Percentiles rank a stretch among this genome's conserved stretches.
Evolutionary conservation across 2,797 vertebrate genomes (phyloP).

Genomic region (Phrynocephalus forsythii): DNA sequence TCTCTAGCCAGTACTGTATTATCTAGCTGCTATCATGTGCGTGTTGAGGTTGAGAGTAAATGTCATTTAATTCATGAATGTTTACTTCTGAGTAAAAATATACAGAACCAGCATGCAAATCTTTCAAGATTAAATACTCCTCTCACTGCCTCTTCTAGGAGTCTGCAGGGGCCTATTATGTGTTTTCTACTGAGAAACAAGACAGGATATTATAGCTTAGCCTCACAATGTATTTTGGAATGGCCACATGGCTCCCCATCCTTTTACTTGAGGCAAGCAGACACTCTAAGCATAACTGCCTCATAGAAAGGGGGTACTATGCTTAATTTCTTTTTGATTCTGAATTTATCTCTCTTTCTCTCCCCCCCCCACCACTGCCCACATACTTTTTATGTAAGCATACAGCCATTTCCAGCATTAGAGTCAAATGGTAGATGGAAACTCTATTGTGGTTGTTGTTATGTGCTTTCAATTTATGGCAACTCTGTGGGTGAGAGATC

Average conservation of each 20-base stretch:
- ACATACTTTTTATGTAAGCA: not conserved
- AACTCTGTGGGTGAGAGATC: too few relatives aligned
- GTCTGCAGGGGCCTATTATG: not conserved
- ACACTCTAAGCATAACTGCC: not conserved
- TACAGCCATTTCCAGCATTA: not conserved
- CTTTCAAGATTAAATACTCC: not conserved
- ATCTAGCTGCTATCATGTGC: not conserved
- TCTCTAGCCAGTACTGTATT: not conserved
- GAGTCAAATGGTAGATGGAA: not conserved
- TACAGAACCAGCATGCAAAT: not conserved
- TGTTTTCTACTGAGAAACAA: constrained; percentile 1
- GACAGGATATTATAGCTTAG: not conserved
- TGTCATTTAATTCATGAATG: not conserved
- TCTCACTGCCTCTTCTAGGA: not conserved
- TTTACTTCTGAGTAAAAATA: not conserved
- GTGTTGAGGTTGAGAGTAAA: not conserved
- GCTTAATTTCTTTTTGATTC: not conserved
- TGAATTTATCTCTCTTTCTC: not conserved
- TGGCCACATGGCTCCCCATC: too few relatives aligned
- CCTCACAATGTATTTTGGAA: too few relatives aligned
- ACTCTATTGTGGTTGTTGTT: not conserved
- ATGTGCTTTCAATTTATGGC: too few relatives aligned
- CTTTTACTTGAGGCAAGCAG: not conserved
- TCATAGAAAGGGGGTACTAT: not conserved
- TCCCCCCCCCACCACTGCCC: too few relatives aligned